Conservation (phyloP, 1,140 invertebrate species). For the Dinoponera quadriceps region DNA sequence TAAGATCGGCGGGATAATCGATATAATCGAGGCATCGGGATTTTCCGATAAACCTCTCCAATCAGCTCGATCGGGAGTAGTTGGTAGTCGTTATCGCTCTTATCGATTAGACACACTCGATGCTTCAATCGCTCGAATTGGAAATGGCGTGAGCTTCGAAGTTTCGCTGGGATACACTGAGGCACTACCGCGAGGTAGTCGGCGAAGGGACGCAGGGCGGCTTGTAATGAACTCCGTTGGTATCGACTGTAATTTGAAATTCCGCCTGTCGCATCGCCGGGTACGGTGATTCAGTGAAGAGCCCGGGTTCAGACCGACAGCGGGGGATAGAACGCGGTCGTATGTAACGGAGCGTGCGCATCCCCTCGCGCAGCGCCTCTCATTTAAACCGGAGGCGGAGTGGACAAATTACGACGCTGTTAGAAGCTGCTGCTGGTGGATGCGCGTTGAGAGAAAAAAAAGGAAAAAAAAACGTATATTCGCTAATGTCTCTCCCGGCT, state of each 20-base stretch:
- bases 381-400: slow-evolving; percentile 17
- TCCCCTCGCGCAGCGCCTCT: neutral
- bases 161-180: neutral
- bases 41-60: slow-evolving; percentile 17
- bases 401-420: slow-evolving; percentile 31
- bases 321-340: slow-evolving; percentile 6
- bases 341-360: slow-evolving; percentile 4
- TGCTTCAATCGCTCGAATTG: neutral
- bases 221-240: no score
- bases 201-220: no score
- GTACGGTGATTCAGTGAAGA: slow-evolving; percentile 16
- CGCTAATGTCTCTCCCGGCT: neutral
- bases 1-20: slow-evolving; percentile 42
- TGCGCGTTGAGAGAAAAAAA: neutral
- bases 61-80: neutral
- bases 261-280: no score
- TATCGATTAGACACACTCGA: slow-evolving; percentile 22
- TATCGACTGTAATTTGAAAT: no score
- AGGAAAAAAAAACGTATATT: neutral
- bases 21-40: neutral
- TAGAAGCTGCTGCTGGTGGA: neutral
- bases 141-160: neutral
- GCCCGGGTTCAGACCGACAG: neutral
- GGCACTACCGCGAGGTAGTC: no score
- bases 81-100: slow-evolving; percentile 24